Percentiles rank a stretch among this genome's conserved stretches.
These are phyloP conservation scores for Antedon bifida DNA, from an alignment of 35 echinoderm and acorn worm species.

Conservation along the genomic window DNA sequence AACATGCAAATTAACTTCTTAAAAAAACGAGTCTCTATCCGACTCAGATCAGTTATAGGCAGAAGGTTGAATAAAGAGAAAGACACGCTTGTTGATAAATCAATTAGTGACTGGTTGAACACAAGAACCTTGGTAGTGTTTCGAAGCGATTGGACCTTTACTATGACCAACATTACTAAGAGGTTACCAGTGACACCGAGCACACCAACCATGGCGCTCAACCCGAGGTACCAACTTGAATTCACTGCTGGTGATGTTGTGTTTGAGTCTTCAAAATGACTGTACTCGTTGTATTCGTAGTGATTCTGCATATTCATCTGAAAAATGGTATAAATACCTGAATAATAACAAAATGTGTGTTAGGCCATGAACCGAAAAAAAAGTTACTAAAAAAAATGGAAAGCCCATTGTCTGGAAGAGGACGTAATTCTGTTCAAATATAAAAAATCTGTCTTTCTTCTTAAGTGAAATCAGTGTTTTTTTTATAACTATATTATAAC, in stretches of 20 bases:
- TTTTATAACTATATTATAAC: too few species aligned
- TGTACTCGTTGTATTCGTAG: background rate
- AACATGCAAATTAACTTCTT: background rate
- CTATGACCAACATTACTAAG: background rate
- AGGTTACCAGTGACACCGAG: background rate
- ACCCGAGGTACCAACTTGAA: background rate
- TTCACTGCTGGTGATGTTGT: background rate
- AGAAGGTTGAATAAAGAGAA: background rate
- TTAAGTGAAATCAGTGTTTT: too few species aligned
- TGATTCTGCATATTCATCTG: too few species aligned
- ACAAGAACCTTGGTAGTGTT: background rate
- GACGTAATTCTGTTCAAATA: too few species aligned
- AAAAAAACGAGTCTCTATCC: background rate
- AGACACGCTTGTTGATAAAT: background rate
- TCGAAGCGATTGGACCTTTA: background rate
- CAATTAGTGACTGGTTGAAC: background rate
- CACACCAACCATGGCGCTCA: background rate
- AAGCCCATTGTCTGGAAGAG: too few species aligned
- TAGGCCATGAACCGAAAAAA: too few species aligned
- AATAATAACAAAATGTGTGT: too few species aligned
- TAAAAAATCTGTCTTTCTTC: too few species aligned
- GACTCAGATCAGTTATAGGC: background rate
- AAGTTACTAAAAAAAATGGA: too few species aligned
- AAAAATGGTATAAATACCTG: too few species aligned
- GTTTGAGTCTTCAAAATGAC: background rate